phyloP scores from a whole-genome alignment of 2,888 invertebrate genomes.

The Aproaerema taeniolella region DNA sequence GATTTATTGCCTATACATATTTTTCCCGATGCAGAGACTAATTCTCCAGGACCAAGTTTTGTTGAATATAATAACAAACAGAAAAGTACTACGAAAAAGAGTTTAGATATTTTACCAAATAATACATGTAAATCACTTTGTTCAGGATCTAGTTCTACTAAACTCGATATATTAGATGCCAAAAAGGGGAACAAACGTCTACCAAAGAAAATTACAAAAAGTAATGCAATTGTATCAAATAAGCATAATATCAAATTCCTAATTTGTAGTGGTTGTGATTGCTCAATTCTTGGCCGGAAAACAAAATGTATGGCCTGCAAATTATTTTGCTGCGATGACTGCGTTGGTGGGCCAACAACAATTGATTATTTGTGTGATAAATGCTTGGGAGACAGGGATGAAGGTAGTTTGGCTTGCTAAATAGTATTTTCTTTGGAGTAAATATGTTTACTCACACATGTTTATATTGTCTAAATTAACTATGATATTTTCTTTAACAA shows the following conservation, averaged over 20 bases:
- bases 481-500: too few species aligned
- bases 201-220: slow-evolving; percentile 13
- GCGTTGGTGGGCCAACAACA: too few species aligned
- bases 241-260: slow-evolving; percentile 9
- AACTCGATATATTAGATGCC: slow-evolving; percentile 1
- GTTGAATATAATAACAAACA: slow-evolving; percentile 3
- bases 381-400: too few species aligned
- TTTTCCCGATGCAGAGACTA: slow-evolving; percentile 10
- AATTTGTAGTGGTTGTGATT: slow-evolving; percentile 11
- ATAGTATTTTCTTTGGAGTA: too few species aligned
- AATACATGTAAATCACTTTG: slow-evolving; percentile 3
- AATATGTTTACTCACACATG: too few species aligned
- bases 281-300: slow-evolving; percentile 8
- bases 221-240: too few species aligned
- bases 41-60: slow-evolving; percentile 13
- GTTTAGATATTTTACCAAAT: too few species aligned
- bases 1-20: slow-evolving; percentile 10
- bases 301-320: slow-evolving; percentile 12
- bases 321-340: too few species aligned
- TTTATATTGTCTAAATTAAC: too few species aligned
- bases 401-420: too few species aligned
- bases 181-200: slow-evolving; percentile 11
- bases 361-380: too few species aligned
- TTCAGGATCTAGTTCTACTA: slow-evolving; percentile 10
- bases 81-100: slow-evolving; percentile 2